Percentiles rank a stretch among this genome's conserved stretches.
These are phyloP conservation scores for Bubalus kerabau DNA, from an alignment of 2,113 vertebrate genomes.

Conservation along the genomic window DNA sequence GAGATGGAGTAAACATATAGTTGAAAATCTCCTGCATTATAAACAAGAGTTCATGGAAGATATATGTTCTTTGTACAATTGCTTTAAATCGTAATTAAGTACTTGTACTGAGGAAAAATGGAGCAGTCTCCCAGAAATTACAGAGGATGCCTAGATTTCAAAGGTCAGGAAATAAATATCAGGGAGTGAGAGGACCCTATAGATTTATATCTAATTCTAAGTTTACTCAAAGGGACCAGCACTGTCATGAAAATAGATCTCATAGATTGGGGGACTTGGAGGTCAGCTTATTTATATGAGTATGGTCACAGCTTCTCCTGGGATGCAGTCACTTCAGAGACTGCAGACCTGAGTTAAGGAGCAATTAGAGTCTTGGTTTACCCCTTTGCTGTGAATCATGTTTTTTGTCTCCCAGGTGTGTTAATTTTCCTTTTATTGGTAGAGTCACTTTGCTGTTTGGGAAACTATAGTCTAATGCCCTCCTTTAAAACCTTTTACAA, in stretches of 20 bases:
- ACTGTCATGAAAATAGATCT: neutral
- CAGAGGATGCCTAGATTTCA: neutral
- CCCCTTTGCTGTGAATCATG: neutral
- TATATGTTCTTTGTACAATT: neutral
- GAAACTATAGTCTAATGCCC: neutral
- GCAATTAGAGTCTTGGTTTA: constrained; percentile 22
- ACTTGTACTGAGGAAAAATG: neutral
- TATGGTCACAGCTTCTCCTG: neutral
- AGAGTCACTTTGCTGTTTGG: neutral
- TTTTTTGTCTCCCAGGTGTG: neutral
- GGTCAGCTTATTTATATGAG: neutral
- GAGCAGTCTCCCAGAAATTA: neutral
- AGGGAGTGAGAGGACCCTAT: neutral
- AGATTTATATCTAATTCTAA: neutral
- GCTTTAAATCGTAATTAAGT: neutral
- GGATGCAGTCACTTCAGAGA: neutral
- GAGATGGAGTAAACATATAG: neutral
- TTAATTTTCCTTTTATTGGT: neutral
- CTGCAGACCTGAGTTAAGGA: neutral
- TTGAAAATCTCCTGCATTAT: neutral
- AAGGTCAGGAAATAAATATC: neutral
- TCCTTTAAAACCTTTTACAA: neutral
- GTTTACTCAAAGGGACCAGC: neutral
- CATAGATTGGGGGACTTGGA: neutral
- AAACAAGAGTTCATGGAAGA: neutral